Evolutionary conservation across 2,797 vertebrate genomes (phyloP).

Genomic region (Hypotaenidia okinawae): DNA sequence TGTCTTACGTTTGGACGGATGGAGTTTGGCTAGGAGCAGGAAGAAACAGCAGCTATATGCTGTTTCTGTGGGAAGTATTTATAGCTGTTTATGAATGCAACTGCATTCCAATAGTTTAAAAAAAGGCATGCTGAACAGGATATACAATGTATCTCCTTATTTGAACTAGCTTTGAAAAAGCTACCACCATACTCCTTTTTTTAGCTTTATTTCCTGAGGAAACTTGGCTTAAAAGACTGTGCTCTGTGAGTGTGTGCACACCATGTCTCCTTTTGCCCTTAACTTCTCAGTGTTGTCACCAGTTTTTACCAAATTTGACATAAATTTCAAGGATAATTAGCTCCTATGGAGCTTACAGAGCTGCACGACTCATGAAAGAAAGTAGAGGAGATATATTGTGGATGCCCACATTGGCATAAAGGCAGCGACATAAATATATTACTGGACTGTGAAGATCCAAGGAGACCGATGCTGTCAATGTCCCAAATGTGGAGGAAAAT

Average conservation of each 20-base stretch:
- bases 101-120: conserved; percentile 36
- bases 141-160: conserved; percentile 51
- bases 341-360: not conserved
- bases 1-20: conserved; percentile 9
- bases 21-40: conserved; percentile 15
- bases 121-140: conserved; percentile 26
- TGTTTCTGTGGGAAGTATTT: conserved; percentile 56
- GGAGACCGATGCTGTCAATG: not conserved
- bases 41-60: conserved; percentile 31
- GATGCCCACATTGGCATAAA: not conserved
- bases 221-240: not conserved
- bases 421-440: not conserved
- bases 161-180: conserved; percentile 43
- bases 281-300: not conserved
- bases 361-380: not conserved
- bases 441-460: not conserved
- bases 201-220: conserved; percentile 34
- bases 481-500: not conserved
- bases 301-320: conserved; percentile 1
- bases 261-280: not conserved
- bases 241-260: not conserved
- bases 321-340: not conserved
- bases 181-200: not conserved
- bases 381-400: not conserved
- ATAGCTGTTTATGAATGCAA: conserved; percentile 56